phyloP scores from a whole-genome alignment of 2,888 invertebrate species.

The Melanchra persicariae region DNA sequence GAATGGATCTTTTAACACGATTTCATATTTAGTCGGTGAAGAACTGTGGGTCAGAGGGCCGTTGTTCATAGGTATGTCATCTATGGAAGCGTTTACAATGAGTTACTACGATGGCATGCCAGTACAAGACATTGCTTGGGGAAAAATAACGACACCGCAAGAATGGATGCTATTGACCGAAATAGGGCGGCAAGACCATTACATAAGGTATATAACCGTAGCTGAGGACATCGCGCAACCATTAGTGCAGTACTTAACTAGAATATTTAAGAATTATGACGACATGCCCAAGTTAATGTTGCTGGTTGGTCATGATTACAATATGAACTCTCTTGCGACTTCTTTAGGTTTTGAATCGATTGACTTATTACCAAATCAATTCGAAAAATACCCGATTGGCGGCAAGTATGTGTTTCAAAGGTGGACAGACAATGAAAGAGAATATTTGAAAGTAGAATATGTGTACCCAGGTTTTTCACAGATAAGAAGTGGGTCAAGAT shows the following conservation, averaged over 20 bases:
- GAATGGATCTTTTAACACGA: slow-evolving; percentile 33
- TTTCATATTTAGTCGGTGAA: slow-evolving; percentile 27
- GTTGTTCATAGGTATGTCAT: slow-evolving; percentile 19
- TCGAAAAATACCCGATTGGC: slow-evolving; percentile 56
- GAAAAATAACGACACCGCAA: slow-evolving; percentile 40
- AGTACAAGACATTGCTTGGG: slow-evolving; percentile 57
- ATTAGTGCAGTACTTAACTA: slow-evolving; percentile 39
- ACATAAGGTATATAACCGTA: slow-evolving; percentile 46
- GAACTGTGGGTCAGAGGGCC: slow-evolving; percentile 37
- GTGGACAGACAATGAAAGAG: slow-evolving; percentile 51
- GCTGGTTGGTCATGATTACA: slow-evolving; percentile 60
- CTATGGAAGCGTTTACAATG: slow-evolving; percentile 52
- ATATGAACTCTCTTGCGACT: slow-evolving; percentile 39
- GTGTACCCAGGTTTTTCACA: slow-evolving; percentile 56
- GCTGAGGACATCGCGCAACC: slow-evolving; percentile 48
- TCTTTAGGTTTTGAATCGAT: slow-evolving; percentile 41
- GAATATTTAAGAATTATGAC: slow-evolving; percentile 47
- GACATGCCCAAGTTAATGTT: slow-evolving; percentile 49
- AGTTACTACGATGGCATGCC: slow-evolving; percentile 48
- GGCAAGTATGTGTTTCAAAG: slow-evolving; percentile 62
- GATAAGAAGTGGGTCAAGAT: slow-evolving; percentile 41
- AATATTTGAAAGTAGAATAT: slow-evolving; percentile 61
- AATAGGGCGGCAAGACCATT: slow-evolving; percentile 45
- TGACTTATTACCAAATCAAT: slow-evolving; percentile 50
- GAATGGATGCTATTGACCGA: slow-evolving; percentile 51